Evolutionary conservation across 2,113 vertebrate genomes (phyloP).

Genomic region (Stigmatopora argus): DNA sequence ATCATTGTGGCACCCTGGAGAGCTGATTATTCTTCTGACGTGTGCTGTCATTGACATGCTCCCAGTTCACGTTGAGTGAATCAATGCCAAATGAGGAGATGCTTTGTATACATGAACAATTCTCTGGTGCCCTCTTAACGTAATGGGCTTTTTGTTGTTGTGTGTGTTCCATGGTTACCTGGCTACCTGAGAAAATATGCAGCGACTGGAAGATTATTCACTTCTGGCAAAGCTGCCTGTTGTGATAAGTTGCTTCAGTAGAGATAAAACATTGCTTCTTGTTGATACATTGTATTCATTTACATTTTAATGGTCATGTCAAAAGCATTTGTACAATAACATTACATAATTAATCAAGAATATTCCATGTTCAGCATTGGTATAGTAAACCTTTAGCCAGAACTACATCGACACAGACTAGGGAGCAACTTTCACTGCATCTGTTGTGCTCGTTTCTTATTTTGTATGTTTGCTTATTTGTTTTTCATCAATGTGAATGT

Average conservation of each 20-base stretch:
- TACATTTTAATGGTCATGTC: no score
- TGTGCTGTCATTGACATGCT: conserved; percentile 25
- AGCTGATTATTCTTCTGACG: conserved; percentile 38
- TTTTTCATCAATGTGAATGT: neutral
- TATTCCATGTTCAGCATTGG: neutral
- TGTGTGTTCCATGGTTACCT: neutral
- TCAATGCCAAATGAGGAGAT: conserved; percentile 13
- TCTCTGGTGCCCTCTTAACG: conserved; percentile 20
- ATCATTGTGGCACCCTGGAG: conserved; percentile 42
- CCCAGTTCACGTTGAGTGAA: conserved; percentile 25
- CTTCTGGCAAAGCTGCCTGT: neutral
- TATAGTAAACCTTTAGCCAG: neutral
- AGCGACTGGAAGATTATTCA: neutral
- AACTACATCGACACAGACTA: neutral
- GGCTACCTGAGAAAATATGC: neutral
- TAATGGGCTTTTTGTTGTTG: conserved; percentile 4
- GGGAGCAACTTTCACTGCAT: neutral
- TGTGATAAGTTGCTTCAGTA: no score
- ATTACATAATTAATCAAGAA: neutral
- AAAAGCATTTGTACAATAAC: no score
- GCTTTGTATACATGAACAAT: conserved; percentile 25
- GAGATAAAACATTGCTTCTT: no score
- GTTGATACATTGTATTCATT: no score
- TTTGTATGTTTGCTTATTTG: neutral
- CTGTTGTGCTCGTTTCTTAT: no score